A percentile compares a stretch with the other conserved stretches of the same genome.
Conservation (phyloP, 1,140 invertebrate genomes). For the Drosophila albomicans region DNA sequence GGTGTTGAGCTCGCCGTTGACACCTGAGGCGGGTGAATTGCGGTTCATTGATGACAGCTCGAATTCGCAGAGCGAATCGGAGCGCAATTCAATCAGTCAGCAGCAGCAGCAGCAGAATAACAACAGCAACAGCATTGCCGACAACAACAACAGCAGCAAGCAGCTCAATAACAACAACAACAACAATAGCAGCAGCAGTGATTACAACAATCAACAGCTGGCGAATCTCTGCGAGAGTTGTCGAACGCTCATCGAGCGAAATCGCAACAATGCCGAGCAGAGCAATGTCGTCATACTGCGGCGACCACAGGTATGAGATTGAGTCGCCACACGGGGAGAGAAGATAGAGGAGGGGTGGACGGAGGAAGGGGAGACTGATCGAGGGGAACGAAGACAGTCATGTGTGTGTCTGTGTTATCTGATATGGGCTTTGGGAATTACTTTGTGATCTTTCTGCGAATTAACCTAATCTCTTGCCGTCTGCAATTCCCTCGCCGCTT, state of each 20-base stretch:
- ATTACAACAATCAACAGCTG: conserved; percentile 41
- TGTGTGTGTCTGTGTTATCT: neutral
- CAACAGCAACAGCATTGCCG: conserved; percentile 25
- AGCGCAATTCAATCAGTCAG: conserved; percentile 63
- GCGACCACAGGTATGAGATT: conserved; percentile 57
- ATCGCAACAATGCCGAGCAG: conserved; percentile 72
- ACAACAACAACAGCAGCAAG: conserved; percentile 49
- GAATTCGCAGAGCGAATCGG: conserved; percentile 76
- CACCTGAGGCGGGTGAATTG: conserved; percentile 60
- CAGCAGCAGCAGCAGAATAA: conserved; percentile 22
- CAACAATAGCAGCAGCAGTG: conserved; percentile 42
- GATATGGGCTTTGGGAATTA: conserved; percentile 13
- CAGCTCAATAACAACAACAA: conserved; percentile 42
- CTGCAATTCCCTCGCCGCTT: conserved; percentile 7
- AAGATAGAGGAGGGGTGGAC: too few relatives aligned
- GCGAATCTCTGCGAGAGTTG: conserved; percentile 77
- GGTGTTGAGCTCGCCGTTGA: conserved; percentile 53
- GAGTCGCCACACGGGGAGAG: neutral
- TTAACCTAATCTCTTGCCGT: conserved; percentile 3
- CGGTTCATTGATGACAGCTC: conserved; percentile 82
- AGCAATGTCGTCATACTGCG: conserved; percentile 57
- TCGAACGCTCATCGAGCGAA: conserved; percentile 68
- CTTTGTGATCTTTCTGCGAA: conserved; percentile 2
- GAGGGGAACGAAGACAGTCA: too few relatives aligned
- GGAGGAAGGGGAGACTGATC: neutral